Percentiles rank a stretch among this genome's conserved stretches.
Conservation (phyloP, 1,140 invertebrate genomes). For the Nautilus pompilius region DNA sequence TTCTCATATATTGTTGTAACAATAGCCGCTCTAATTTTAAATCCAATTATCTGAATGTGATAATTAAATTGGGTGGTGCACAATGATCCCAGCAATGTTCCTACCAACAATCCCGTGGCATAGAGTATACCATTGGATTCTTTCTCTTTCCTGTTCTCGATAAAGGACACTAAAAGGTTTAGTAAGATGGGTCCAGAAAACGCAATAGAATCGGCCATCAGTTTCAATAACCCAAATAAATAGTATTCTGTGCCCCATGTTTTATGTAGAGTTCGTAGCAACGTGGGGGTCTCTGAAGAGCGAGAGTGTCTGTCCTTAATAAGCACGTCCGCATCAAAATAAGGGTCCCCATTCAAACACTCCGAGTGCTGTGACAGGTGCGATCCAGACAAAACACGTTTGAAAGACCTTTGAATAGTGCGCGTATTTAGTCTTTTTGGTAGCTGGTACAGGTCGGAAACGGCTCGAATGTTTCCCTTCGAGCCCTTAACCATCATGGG, state of each 20-base stretch:
- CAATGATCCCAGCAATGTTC: conserved; percentile 65
- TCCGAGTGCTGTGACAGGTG: conserved; percentile 10
- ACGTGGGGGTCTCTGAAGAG: conserved; percentile 30
- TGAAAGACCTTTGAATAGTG: conserved; percentile 64
- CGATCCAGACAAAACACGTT: conserved; percentile 31
- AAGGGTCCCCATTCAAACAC: conserved; percentile 6
- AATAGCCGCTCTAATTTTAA: conserved; percentile 82
- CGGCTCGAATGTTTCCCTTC: conserved; percentile 65
- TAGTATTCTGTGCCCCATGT: conserved; percentile 88
- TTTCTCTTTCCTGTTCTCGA: conserved; percentile 71
- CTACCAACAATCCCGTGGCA: conserved; percentile 65
- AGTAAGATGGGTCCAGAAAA: conserved; percentile 89
- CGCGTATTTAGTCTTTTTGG: conserved; percentile 68
- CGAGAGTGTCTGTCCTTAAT: neutral
- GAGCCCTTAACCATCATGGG: conserved; percentile 81
- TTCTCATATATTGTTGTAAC: conserved; percentile 85
- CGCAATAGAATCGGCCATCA: conserved; percentile 75
- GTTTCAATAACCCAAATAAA: conserved; percentile 79
- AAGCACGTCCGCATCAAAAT: conserved; percentile 5
- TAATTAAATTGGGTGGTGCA: conserved; percentile 88
- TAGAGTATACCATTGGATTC: conserved; percentile 74
- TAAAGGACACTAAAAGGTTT: conserved; percentile 75
- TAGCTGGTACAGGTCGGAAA: conserved; percentile 83
- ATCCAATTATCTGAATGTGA: conserved; percentile 74
- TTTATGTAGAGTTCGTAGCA: conserved; percentile 73